A percentile compares a stretch with the other conserved stretches of the same genome.
Evolutionary conservation across 2,113 vertebrate species (phyloP).

Genomic region (Salminus brasiliensis): DNA sequence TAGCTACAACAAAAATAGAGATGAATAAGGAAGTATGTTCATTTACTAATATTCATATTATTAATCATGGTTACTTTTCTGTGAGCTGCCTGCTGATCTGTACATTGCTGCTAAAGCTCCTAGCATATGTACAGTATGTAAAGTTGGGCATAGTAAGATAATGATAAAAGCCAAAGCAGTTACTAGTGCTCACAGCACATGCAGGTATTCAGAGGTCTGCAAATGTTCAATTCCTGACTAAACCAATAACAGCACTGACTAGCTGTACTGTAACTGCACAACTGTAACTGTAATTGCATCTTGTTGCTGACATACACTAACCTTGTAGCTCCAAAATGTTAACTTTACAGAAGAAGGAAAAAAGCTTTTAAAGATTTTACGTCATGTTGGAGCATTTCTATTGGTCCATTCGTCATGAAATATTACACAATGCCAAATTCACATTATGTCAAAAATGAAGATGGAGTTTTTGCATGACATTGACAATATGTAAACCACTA

Average conservation of each 20-base stretch:
- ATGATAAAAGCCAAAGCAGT: constrained; percentile 10
- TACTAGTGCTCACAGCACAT: constrained; percentile 43
- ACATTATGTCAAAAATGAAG: no score
- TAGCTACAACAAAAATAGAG: not conserved
- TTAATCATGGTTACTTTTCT: not conserved
- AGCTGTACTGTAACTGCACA: not conserved
- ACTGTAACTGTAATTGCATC: not conserved
- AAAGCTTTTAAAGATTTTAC: no score
- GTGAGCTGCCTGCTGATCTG: constrained; percentile 23
- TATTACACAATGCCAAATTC: no score
- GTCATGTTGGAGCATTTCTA: no score
- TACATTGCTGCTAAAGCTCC: constrained; percentile 30
- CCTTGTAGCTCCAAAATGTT: no score
- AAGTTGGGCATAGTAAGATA: constrained; percentile 21
- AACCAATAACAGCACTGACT: not conserved
- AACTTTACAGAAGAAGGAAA: no score
- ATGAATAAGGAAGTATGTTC: not conserved
- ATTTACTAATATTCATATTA: not conserved
- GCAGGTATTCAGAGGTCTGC: constrained; percentile 47
- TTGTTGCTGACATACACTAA: no score
- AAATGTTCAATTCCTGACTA: not conserved
- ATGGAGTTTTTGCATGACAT: no score
- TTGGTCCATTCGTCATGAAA: no score
- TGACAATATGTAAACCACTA: no score
- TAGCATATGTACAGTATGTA: not conserved